Percentiles rank a stretch among this genome's conserved stretches.
Conservation (phyloP, 2,113 vertebrate species). For the Platycercus adscitus region DNA sequence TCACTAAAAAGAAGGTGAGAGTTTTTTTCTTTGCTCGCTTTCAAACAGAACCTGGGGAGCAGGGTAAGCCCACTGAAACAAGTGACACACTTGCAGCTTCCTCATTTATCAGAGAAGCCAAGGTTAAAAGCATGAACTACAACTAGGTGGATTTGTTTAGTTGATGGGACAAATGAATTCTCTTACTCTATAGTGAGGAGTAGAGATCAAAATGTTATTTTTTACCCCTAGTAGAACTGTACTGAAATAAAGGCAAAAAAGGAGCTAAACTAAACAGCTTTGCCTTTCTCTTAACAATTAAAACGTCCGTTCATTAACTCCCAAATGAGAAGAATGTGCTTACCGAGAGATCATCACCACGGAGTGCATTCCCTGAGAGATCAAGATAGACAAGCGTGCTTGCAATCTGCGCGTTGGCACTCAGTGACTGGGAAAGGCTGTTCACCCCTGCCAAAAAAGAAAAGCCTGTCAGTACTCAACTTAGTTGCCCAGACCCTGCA, state of each 20-base stretch:
- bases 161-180: not conserved
- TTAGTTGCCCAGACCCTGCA: not conserved
- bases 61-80: not conserved
- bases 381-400: conserved; percentile 86
- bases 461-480: not conserved
- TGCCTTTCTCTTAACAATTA: not conserved
- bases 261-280: not conserved
- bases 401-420: conserved; percentile 80
- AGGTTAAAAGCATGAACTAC: not conserved
- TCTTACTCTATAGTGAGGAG: not conserved
- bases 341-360: conserved; percentile 92
- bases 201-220: not conserved
- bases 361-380: conserved; percentile 90
- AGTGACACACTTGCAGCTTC: not conserved
- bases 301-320: not conserved
- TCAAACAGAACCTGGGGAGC: not conserved
- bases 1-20: not conserved
- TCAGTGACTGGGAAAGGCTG: conserved; percentile 89
- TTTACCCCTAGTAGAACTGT: not conserved
- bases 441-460: conserved; percentile 85
- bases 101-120: not conserved
- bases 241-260: not conserved
- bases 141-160: not conserved
- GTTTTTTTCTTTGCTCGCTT: not conserved
- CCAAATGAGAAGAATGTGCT: not conserved